Evolutionary conservation across 2,888 invertebrate species (phyloP), one percentile per base, ranked within the genome.

Genomic region (Hydrotaea diabolus): DNA sequence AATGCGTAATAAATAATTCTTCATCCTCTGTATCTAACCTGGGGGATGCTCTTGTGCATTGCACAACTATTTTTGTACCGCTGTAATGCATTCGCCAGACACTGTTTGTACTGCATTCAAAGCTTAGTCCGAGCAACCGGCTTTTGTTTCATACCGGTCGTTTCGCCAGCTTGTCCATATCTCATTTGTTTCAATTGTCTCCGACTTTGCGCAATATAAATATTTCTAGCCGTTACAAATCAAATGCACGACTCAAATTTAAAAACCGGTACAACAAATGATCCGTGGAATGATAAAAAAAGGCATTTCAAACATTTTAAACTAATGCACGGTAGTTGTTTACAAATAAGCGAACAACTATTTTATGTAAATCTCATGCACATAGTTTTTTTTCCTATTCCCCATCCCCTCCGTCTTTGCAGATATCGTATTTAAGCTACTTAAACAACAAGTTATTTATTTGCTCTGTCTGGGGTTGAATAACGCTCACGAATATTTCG

Each of bases 81-180:
- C 31, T 31, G 2, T 62, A 62, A 62, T 62, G 31, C 31, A 31
- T n/a, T 17, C 26, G 62, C 62, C n/a, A 4, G 15, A n/a, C n/a
- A 62, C 62, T 62, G 31, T 62, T 31, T 31, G 62, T 26, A 62
- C 15, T 11, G 39, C 15, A 49, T 4, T 31, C 31, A 7, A 4
- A 31, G 7, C 49, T 49, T 4, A 49, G 49, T 11, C 2, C 7
- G 1, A 53, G 17, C 53, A 53, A 53, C 17, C 11, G 23, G 31
- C 62, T 62, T 62, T n/a, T 62, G 62, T 62, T 62, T n/a, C 62
- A 62, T 62, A 62, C 62, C 62, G 62, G 62, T 62, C 62, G 62
- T 62, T 62, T 31, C 62, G n/a, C 11, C 26, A n/a, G n/a, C 11
- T 26, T 31, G 31, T 31, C 55, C 23, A 62, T 15, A 62, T 62